Conservation (phyloP, 2,113 vertebrate genomes). For the Dryoscopus gambensis region DNA sequence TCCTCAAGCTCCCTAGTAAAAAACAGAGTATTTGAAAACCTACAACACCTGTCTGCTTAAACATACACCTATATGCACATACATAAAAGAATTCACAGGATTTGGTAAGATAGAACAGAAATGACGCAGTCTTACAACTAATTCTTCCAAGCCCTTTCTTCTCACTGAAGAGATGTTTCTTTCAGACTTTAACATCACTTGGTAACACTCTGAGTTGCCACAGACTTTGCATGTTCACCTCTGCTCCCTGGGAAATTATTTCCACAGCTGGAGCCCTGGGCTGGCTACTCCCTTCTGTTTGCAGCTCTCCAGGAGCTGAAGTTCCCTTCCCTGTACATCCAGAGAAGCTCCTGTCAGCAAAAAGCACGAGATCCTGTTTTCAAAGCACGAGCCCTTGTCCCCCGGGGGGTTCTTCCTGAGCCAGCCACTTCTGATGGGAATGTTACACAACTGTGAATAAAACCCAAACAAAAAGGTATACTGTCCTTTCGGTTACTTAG, state of each 20-base stretch:
- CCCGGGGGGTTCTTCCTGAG: not conserved
- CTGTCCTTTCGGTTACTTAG: not conserved
- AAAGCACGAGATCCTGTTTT: not conserved
- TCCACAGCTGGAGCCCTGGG: not conserved
- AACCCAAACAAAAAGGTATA: not conserved
- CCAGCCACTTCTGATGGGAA: not conserved
- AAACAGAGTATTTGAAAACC: not conserved
- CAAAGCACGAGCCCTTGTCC: not conserved
- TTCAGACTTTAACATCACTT: not conserved
- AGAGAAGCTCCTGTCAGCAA: not conserved
- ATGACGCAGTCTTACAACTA: fast-evolving
- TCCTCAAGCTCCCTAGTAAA: not conserved
- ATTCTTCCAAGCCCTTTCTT: not conserved
- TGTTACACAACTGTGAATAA: not conserved
- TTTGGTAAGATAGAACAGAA: not conserved
- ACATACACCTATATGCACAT: not conserved
- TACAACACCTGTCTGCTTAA: not conserved
- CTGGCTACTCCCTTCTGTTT: not conserved
- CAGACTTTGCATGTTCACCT: not conserved
- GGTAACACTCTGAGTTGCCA: not conserved
- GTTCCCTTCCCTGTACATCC: not conserved
- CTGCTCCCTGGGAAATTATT: not conserved
- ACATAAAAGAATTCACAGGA: not conserved
- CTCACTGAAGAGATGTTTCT: not conserved
- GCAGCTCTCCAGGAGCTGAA: not conserved